Percentiles rank a stretch among this genome's conserved stretches.
phyloP scores from a whole-genome alignment of 1,140 invertebrate species.

The Neodiprion virginianus region DNA sequence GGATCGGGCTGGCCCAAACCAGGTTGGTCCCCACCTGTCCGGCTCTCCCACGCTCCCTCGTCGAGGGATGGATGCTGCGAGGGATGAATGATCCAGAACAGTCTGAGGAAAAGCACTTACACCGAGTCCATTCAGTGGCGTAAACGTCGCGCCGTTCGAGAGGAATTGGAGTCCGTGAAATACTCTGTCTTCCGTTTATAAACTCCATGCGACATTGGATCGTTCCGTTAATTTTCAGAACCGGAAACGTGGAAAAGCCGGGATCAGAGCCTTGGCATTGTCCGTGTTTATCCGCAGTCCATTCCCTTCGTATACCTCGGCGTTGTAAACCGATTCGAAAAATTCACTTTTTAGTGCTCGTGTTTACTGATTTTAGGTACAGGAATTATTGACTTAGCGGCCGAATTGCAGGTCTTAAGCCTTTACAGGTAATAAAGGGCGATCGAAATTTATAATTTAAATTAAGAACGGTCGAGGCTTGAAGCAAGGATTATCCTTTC shows the following conservation, averaged over 20 bases:
- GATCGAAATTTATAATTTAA: constrained; percentile 4
- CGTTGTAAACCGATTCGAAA: background rate
- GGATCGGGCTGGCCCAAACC: constrained; percentile 1
- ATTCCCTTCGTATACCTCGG: no score
- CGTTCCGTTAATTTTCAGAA: no score
- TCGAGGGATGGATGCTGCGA: constrained; percentile 1
- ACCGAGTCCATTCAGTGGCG: background rate
- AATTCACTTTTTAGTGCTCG: background rate
- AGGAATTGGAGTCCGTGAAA: no score
- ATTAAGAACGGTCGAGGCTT: background rate
- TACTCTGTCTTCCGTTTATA: no score
- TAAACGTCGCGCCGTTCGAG: no score
- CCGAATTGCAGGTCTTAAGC: background rate
- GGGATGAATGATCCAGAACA: background rate
- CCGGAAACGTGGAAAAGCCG: no score
- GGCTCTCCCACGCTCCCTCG: constrained; percentile 50
- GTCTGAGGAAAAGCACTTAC: background rate
- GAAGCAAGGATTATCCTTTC: background rate
- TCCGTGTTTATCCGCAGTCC: background rate
- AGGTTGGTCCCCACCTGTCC: constrained; percentile 47
- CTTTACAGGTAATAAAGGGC: background rate
- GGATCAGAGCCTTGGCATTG: no score
- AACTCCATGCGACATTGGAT: no score
- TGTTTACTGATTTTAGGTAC: background rate
- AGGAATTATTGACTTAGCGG: no score